Evolutionary conservation across 2,888 invertebrate genomes (phyloP).

Genomic region (Spisula subtruncata): DNA sequence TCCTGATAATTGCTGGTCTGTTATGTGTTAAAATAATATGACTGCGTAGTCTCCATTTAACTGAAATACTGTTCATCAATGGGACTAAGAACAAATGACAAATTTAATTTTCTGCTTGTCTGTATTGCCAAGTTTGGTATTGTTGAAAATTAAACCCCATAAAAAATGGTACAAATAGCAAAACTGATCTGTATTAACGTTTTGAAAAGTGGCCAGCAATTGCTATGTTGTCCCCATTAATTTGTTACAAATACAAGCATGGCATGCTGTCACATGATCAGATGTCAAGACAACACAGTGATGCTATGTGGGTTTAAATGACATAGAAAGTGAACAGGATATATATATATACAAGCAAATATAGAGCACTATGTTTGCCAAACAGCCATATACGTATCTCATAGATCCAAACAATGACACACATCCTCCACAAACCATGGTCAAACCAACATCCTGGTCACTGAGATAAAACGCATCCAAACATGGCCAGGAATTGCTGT

Average conservation of each 20-base stretch:
- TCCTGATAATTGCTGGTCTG: no score
- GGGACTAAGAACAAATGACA: no score
- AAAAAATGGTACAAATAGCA: no score
- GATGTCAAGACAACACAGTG: conserved; percentile 12
- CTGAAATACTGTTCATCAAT: no score
- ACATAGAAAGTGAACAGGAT: not conserved
- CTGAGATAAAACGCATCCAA: not conserved
- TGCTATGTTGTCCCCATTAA: not conserved
- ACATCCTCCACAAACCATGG: not conserved
- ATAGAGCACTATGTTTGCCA: not conserved
- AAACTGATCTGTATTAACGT: no score
- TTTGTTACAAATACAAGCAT: not conserved
- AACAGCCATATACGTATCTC: not conserved
- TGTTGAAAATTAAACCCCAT: no score
- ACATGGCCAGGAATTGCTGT: not conserved
- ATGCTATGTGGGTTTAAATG: not conserved
- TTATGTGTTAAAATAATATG: no score
- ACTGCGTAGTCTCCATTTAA: no score
- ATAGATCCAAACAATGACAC: not conserved
- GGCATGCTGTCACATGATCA: no score
- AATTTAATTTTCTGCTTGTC: no score
- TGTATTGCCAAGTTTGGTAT: no score
- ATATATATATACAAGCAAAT: conserved; percentile 8
- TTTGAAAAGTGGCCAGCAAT: no score
- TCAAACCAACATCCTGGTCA: not conserved